Conservation (phyloP, 2,888 invertebrate genomes). For the Falcaria lacertinaria region DNA sequence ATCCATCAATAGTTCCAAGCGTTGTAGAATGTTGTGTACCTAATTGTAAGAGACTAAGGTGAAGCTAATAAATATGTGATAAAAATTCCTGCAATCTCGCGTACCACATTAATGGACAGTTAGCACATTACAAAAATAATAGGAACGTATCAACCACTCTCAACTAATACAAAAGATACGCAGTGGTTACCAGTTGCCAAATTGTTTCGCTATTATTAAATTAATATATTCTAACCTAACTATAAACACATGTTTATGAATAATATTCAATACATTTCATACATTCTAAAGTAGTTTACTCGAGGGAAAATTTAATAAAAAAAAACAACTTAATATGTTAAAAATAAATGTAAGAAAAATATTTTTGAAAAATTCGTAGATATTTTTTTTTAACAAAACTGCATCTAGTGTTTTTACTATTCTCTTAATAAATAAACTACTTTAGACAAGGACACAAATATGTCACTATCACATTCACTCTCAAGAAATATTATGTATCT, state of each 20-base stretch:
- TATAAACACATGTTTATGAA: slow-evolving; percentile 33
- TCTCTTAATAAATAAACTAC: not conserved
- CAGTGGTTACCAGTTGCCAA: slow-evolving; percentile 51
- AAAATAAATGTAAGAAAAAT: too few species aligned
- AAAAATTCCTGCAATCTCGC: not conserved
- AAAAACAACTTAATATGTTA: too few species aligned
- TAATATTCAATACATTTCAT: too few species aligned
- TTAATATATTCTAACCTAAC: slow-evolving; percentile 19
- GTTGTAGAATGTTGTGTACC: too few species aligned
- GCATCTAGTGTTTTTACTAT: too few species aligned
- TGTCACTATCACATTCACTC: slow-evolving; percentile 2
- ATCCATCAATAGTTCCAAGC: too few species aligned
- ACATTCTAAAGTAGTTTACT: too few species aligned
- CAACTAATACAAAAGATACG: slow-evolving; percentile 35
- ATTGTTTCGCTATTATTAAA: slow-evolving; percentile 25
- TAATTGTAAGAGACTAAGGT: too few species aligned
- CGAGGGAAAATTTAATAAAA: too few species aligned
- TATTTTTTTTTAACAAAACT: too few species aligned
- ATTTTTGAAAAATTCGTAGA: too few species aligned
- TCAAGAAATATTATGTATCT: slow-evolving; percentile 3
- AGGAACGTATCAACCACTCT: slow-evolving; percentile 73
- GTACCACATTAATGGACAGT: not conserved
- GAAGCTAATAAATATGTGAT: not conserved
- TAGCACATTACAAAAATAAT: slow-evolving; percentile 32
- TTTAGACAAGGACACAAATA: slow-evolving; percentile 2